A percentile compares a stretch with the other conserved stretches of the same genome.
These are phyloP conservation scores for Drosophila kuntzei DNA, from an alignment of 2,888 invertebrate species.

Conservation along the genomic window DNA sequence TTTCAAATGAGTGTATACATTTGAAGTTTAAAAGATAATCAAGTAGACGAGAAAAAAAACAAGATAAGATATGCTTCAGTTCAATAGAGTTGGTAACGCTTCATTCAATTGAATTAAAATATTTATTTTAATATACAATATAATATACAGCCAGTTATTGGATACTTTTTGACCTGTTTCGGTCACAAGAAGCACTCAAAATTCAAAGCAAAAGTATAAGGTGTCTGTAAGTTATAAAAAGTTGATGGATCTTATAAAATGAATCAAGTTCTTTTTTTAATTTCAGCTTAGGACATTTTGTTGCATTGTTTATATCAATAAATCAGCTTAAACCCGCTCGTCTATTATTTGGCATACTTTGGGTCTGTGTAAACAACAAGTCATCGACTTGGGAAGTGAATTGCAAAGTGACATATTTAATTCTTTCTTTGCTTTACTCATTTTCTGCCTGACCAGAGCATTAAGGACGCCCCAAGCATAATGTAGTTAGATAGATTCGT, in stretches of 20 bases:
- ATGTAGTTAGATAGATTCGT: conserved; percentile 42
- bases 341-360: conserved; percentile 2
- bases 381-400: conserved; percentile 17
- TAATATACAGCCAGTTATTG: too few species aligned
- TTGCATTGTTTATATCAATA: conserved; percentile 1
- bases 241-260: not conserved
- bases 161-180: not conserved
- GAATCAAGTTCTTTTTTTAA: not conserved
- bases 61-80: not conserved
- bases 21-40: not conserved
- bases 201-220: too few species aligned
- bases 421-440: conserved; percentile 17
- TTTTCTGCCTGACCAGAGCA: conserved; percentile 24
- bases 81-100: not conserved
- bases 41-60: not conserved
- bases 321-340: not conserved
- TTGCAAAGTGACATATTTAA: conserved; percentile 21
- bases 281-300: not conserved
- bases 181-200: not conserved
- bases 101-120: not conserved
- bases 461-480: conserved; percentile 15
- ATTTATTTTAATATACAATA: too few species aligned
- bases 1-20: not conserved
- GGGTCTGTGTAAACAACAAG: conserved; percentile 3
- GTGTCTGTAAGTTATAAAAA: not conserved